phyloP scores from a whole-genome alignment of 2,888 invertebrate genomes.

The Lasius fuliginosus region DNA sequence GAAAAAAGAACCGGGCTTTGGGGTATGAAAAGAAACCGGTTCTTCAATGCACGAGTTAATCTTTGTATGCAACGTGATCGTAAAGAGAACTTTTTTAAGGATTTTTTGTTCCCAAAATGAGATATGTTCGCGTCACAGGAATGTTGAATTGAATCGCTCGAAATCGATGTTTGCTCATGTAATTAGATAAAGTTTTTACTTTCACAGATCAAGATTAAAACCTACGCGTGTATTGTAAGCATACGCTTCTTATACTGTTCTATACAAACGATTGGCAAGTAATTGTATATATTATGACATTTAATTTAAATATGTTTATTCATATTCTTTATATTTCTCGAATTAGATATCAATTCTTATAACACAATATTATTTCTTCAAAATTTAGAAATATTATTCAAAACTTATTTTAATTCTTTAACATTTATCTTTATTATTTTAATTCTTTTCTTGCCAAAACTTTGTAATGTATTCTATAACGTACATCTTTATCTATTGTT shows the following conservation, averaged over 20 bases:
- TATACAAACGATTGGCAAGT: neutral
- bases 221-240: conserved; percentile 34
- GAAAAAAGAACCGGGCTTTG: neutral
- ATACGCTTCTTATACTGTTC: neutral
- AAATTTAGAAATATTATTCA: neutral
- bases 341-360: neutral
- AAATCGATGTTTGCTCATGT: neutral
- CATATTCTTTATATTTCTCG: neutral
- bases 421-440: neutral
- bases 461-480: neutral
- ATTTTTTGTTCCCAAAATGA: neutral
- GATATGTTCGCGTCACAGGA: neutral
- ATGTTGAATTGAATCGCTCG: neutral
- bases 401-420: neutral
- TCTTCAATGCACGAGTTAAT: no score
- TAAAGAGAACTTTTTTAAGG: neutral
- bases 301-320: neutral
- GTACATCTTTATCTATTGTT: neutral
- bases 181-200: neutral
- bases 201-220: conserved; percentile 20
- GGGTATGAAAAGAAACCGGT: conserved; percentile 7
- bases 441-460: neutral
- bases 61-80: neutral
- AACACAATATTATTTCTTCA: neutral
- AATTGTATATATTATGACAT: neutral